Evolutionary conservation across 1,140 invertebrate species (phyloP).

Genomic region (Drosophila arizonae): DNA sequence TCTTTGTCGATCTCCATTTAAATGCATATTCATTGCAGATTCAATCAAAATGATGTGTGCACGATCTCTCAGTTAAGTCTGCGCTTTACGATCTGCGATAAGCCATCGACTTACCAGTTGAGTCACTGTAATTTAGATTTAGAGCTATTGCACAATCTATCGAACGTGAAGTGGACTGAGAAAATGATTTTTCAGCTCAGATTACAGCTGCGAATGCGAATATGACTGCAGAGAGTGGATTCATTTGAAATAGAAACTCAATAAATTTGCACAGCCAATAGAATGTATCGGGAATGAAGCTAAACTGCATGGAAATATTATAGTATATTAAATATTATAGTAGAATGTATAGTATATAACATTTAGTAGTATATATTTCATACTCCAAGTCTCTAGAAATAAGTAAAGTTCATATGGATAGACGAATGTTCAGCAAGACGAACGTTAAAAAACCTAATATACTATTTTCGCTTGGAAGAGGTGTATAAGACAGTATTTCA

Average conservation of each 20-base stretch:
- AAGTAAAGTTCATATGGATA: too few species aligned
- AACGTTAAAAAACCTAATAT: too few species aligned
- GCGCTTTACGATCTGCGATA: conserved; percentile 17
- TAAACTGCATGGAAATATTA: too few species aligned
- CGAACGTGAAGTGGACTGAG: not conserved
- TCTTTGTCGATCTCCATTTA: conserved; percentile 23
- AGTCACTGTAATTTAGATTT: conserved; percentile 5
- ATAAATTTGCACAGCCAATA: not conserved
- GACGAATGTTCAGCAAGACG: too few species aligned
- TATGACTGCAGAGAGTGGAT: not conserved
- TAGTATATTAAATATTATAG: too few species aligned
- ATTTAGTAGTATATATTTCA: too few species aligned
- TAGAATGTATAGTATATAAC: too few species aligned
- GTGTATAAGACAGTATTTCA: not conserved
- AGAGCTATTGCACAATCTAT: conserved; percentile 20
- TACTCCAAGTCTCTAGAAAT: too few species aligned
- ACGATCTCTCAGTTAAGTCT: conserved; percentile 49
- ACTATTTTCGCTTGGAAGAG: too few species aligned
- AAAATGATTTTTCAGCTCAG: conserved; percentile 13
- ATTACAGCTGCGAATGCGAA: not conserved
- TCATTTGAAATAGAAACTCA: too few species aligned
- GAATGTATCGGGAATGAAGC: too few species aligned
- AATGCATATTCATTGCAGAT: conserved; percentile 45
- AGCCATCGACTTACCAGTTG: conserved; percentile 1
- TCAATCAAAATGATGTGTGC: conserved; percentile 54